These are phyloP conservation scores for Corvus moneduloides DNA, from an alignment of 2,113 vertebrate genomes.

Conservation along the genomic window DNA sequence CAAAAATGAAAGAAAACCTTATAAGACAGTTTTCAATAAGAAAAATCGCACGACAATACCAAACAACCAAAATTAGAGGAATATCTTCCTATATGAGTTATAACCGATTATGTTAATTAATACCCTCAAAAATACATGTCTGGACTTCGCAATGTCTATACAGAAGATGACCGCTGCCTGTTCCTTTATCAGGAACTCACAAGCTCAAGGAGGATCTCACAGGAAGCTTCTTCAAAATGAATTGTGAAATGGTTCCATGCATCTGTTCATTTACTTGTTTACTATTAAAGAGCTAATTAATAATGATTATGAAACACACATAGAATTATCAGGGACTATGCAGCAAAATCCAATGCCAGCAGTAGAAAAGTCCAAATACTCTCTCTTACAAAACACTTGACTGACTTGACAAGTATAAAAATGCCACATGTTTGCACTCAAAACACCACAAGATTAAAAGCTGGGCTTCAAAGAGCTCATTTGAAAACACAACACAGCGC, in stretches of 20 bases:
- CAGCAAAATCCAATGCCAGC: neutral
- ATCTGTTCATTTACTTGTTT: neutral
- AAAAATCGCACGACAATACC: neutral
- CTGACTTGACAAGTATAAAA: neutral
- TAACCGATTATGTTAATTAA: neutral
- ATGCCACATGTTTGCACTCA: neutral
- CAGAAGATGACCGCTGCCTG: neutral
- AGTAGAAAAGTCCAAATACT: neutral
- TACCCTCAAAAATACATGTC: neutral
- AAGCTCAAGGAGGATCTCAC: neutral
- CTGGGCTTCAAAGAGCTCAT: neutral
- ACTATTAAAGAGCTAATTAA: neutral
- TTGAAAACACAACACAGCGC: neutral
- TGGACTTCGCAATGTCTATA: neutral
- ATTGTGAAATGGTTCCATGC: neutral
- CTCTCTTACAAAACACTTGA: neutral
- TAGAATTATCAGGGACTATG: neutral
- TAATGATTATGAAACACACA: neutral
- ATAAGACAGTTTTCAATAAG: neutral
- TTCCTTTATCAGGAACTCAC: neutral
- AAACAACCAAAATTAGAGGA: neutral
- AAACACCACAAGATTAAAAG: slow-evolving; percentile 12
- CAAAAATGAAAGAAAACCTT: neutral
- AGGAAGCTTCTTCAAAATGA: neutral
- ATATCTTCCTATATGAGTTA: neutral